Conservation (phyloP, 2,797 vertebrate species). For the Gambusia yucatana region DNA sequence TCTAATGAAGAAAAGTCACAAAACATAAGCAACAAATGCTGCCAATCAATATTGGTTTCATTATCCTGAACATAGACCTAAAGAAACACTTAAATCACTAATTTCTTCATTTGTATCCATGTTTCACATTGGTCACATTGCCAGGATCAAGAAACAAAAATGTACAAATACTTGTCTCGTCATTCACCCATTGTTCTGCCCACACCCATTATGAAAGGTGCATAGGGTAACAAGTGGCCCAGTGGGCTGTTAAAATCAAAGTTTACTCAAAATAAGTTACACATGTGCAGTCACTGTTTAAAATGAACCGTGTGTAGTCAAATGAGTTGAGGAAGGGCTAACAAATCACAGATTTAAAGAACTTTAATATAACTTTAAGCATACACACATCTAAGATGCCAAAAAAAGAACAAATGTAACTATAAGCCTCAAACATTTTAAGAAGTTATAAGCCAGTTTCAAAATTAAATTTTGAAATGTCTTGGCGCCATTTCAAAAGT, state of each 20-base stretch:
- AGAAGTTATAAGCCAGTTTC: background rate
- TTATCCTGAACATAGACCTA: too few species aligned
- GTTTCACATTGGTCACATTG: too few species aligned
- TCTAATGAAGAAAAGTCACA: slow-evolving; percentile 10
- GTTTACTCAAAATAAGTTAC: background rate
- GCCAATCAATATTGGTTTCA: background rate
- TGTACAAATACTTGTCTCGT: too few species aligned
- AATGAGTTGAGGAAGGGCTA: background rate
- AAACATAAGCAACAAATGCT: slow-evolving; percentile 12
- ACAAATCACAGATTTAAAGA: background rate
- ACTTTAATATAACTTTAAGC: background rate
- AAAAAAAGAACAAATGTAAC: background rate
- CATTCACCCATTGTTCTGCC: too few species aligned
- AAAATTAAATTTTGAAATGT: background rate
- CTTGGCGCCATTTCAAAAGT: background rate
- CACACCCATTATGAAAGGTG: too few species aligned
- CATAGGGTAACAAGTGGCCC: too few species aligned
- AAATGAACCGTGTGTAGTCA: background rate
- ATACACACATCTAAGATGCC: background rate
- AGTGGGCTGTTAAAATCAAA: too few species aligned
- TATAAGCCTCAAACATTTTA: background rate
- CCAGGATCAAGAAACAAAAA: too few species aligned
- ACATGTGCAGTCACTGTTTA: background rate
- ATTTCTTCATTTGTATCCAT: too few species aligned
- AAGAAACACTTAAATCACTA: too few species aligned